These are phyloP conservation scores for Pantherophis guttatus DNA, from an alignment of 2,113 vertebrate genomes.

Conservation along the genomic window DNA sequence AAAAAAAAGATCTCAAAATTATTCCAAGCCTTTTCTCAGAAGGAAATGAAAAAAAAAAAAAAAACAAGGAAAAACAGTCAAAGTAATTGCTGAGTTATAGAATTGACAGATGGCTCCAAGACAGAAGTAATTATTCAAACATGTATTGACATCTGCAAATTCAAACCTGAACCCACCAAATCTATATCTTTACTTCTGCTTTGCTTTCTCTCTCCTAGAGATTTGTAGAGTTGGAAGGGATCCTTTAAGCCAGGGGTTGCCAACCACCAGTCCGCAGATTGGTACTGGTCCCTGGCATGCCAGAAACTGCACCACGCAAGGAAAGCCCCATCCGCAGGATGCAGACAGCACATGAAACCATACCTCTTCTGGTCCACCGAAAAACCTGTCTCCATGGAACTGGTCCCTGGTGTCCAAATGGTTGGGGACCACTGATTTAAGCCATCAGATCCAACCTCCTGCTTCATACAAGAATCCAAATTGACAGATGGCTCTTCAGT, in stretches of 20 bases:
- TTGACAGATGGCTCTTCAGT: background rate
- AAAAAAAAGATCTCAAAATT: background rate
- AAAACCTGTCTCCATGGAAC: too few species aligned
- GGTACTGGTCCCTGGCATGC: too few species aligned
- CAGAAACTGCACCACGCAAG: too few species aligned
- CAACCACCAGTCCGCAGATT: too few species aligned
- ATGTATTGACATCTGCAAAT: background rate
- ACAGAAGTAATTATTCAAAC: background rate
- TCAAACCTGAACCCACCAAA: background rate
- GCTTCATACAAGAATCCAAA: background rate
- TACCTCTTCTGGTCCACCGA: fast-evolving
- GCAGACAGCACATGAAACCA: too few species aligned
- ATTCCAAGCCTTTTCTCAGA: background rate
- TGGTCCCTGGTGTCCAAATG: too few species aligned
- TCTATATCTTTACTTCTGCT: background rate
- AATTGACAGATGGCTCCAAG: background rate
- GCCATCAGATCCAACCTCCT: background rate
- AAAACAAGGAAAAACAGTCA: background rate
- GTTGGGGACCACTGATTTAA: background rate
- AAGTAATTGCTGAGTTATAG: background rate
- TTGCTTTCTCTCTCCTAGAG: background rate
- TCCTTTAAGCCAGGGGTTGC: background rate
- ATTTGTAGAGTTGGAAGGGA: background rate
- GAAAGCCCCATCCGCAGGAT: too few species aligned
- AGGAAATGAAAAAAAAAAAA: background rate